Base-by-base conservation (phyloP, 2,113 vertebrate species). In the Mugil cephalus region DNA sequence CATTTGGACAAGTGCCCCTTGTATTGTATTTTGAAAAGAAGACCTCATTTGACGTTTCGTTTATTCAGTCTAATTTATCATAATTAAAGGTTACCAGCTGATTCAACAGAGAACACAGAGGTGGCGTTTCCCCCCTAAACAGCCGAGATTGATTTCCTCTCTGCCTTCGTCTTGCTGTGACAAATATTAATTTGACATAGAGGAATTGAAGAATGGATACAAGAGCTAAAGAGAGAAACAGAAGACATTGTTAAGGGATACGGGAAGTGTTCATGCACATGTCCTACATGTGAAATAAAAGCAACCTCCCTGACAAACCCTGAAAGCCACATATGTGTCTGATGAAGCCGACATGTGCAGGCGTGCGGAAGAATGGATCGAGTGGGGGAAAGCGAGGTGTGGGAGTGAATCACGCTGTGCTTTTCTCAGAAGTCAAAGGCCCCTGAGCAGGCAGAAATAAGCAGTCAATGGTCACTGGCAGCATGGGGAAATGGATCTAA, bases 311-410 rank as follows among this genome's bases (percentile, higher is more conserved):
- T 42, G 69, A 78, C 50, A 39, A 68, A 48, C 34, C 50, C 60
- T 69, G 69, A 82, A 56, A 78, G 83, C 73, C 66, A 75, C 60
- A 76, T 54, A 68, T 35, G 60, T 76, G 47, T 69, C 42, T 55
- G 69, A 77, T 66, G 60, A 59, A 76, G 74, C 60, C 71, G 80
- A 84, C 82, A 50, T 85, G 82, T 82, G 80, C 79, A 74, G 56
- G 74, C 61, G 54, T 19, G 77, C 24, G 42, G 78, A 86, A 84
- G 69, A 66, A 66, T 69, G 47, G 56, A 64, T 5, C 0, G 48
- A 58, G 36, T 53, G 38, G 36, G 54, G 35, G 1, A 19, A 18
- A 51, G 2, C 1, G 67, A 77, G 80, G 77, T 61, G 71, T 71
- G 56, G 80, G 63, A 80, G 79, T 56, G 73, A 85, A 80, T 86